Conservation (phyloP, 2,888 invertebrate genomes). For the Amblyteles armatorius region DNA sequence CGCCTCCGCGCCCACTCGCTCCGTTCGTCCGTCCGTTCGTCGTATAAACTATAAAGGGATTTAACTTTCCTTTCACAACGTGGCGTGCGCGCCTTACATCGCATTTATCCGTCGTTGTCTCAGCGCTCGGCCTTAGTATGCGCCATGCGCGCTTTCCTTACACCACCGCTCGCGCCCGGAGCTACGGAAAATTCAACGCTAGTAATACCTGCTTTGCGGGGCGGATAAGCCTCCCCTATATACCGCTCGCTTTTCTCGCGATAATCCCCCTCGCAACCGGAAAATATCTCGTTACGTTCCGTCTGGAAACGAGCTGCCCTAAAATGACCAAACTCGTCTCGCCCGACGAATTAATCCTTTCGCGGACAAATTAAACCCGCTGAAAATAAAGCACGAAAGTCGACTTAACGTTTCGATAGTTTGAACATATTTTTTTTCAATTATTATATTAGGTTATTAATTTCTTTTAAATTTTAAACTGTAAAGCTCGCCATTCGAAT, state of each 20-base stretch:
- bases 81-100: constrained; percentile 73
- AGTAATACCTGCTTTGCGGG: constrained; percentile 24
- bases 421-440: background rate
- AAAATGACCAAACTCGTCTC: constrained; percentile 10
- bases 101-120: constrained; percentile 69
- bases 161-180: constrained; percentile 18
- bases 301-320: background rate
- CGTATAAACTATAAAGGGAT: constrained; percentile 83
- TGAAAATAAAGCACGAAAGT: background rate
- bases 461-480: background rate
- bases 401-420: background rate
- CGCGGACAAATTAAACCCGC: constrained; percentile 4
- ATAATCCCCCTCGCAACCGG: background rate
- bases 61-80: constrained; percentile 82
- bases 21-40: constrained; percentile 69
- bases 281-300: constrained; percentile 33
- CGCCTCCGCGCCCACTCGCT: constrained; percentile 21
- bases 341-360: constrained; percentile 10
- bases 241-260: background rate
- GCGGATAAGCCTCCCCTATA: background rate
- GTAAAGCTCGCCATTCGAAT: no score
- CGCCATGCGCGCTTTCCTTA: constrained; percentile 67
- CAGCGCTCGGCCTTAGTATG: constrained; percentile 45
- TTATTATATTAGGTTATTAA: background rate
- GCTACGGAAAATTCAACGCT: constrained; percentile 17